phyloP scores from a whole-genome alignment of 2,888 invertebrate species.

The Meteorus cinctellus region DNA sequence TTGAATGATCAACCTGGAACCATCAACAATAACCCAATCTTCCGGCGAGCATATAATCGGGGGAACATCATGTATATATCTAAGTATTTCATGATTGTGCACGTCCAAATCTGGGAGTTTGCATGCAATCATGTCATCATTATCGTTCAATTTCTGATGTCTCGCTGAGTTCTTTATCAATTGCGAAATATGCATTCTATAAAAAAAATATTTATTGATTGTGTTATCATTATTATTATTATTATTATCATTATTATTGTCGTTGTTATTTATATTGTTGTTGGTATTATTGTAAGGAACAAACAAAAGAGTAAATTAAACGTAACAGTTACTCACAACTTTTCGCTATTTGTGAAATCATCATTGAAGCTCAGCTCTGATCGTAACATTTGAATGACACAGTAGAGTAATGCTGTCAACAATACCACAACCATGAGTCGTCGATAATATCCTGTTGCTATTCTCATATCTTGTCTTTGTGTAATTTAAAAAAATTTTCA shows the following conservation, averaged over 20 bases:
- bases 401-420: conserved; percentile 57
- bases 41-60: conserved; percentile 79
- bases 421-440: conserved; percentile 56
- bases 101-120: conserved; percentile 80
- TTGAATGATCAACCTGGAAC: conserved; percentile 75
- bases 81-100: conserved; percentile 82
- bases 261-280: too few species aligned
- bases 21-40: conserved; percentile 85
- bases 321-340: conserved; percentile 60
- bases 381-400: conserved; percentile 60
- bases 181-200: conserved; percentile 64
- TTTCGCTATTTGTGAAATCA: conserved; percentile 60
- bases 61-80: conserved; percentile 79
- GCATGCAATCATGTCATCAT: conserved; percentile 74
- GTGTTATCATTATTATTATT: not conserved
- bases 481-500: not conserved
- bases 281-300: too few species aligned
- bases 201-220: conserved; percentile 38
- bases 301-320: not conserved
- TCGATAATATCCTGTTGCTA: conserved; percentile 60
- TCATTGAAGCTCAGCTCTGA: conserved; percentile 57
- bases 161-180: conserved; percentile 64
- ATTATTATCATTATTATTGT: too few species aligned
- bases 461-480: conserved; percentile 58
- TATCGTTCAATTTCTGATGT: conserved; percentile 52